Base-by-base conservation (phyloP, 2,888 invertebrate genomes). In the Ptycholaimellus sp. region DNA sequence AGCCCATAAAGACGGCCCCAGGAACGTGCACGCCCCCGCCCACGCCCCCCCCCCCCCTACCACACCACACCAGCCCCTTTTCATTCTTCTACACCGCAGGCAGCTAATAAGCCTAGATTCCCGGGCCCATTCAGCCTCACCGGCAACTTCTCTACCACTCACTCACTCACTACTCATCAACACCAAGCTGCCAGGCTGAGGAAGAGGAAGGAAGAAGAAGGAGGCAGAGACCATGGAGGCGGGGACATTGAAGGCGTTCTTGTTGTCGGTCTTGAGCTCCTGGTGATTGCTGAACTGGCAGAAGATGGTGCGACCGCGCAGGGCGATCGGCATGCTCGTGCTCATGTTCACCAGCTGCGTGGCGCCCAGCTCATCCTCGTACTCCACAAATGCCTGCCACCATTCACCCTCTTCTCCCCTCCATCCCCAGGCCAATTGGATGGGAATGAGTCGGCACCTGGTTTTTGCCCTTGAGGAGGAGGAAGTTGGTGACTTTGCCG, bases 241-340 rank as follows among this genome's bases (percentile, higher is more conserved):
- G 17, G 23, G 17, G n/a, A 29, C 30, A 31, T 17, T 13, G 37
- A 30, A 22, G 30, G 18, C 23, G 31, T 31, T 30, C 21, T 19
- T 46, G 66, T 82, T 82, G 65, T 93, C 93, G 50, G 90, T 93
- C 65, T 93, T 96, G 54, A 96, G 73, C 65, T 93, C 85, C 58
- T 82, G 82, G 51, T 68, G 67, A 65, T 90, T 93, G 54, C 87
- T 90, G 70, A 80, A 93, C 69, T 96, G 96, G 43, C 90, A 83
- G 66, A 87, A 93, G 51, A 96, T 83, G 46, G 83, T 82, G 57
- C 87, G 72, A 43, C 87, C 87, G 42, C 90, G 72, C 49, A 93
- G 70, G 62, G 82, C 80, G 32, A 85, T 82, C 53, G 82, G 78
- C 62, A 76, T 80, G 43, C 77, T 76, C 47, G 76, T 75, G 65